Evolutionary conservation across 2,888 invertebrate genomes (phyloP).

Genomic region (Hyposoter didymator): DNA sequence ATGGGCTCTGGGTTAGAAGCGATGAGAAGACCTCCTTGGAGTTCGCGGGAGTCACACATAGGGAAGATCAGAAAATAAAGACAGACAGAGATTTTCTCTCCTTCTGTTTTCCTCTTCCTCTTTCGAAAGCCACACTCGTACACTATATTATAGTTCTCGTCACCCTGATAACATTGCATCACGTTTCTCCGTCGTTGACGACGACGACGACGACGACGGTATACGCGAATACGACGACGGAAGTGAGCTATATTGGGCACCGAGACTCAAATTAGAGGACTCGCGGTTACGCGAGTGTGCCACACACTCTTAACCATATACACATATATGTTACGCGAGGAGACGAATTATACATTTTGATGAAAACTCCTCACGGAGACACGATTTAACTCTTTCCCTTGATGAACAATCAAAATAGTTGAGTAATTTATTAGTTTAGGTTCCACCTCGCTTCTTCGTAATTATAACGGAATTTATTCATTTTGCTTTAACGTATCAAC

Average conservation of each 20-base stretch:
- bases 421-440: constrained; percentile 13
- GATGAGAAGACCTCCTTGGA: constrained; percentile 67
- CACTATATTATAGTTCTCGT: constrained; percentile 32
- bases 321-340: not conserved
- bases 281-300: constrained; percentile 73
- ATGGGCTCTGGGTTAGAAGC: constrained; percentile 51
- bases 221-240: constrained; percentile 69
- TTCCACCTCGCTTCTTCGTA: not conserved
- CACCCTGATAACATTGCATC: constrained; percentile 74
- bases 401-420: constrained; percentile 32
- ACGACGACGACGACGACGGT: constrained; percentile 19
- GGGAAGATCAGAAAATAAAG: constrained; percentile 38
- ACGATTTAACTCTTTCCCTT: constrained; percentile 8
- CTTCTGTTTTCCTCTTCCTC: constrained; percentile 14
- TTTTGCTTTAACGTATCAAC: not conserved
- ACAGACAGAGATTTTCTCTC: constrained; percentile 45
- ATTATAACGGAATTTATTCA: not conserved
- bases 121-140: constrained; percentile 34
- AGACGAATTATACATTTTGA: constrained; percentile 52
- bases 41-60: constrained; percentile 63
- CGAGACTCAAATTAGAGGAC: constrained; percentile 77
- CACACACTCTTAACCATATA: constrained; percentile 64
- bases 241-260: constrained; percentile 77
- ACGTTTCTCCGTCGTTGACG: constrained; percentile 68
- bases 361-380: constrained; percentile 18